A percentile compares a stretch with the other conserved stretches of the same genome.
Conservation (phyloP, 2,113 vertebrate genomes). For the Megaleporinus macrocephalus region DNA sequence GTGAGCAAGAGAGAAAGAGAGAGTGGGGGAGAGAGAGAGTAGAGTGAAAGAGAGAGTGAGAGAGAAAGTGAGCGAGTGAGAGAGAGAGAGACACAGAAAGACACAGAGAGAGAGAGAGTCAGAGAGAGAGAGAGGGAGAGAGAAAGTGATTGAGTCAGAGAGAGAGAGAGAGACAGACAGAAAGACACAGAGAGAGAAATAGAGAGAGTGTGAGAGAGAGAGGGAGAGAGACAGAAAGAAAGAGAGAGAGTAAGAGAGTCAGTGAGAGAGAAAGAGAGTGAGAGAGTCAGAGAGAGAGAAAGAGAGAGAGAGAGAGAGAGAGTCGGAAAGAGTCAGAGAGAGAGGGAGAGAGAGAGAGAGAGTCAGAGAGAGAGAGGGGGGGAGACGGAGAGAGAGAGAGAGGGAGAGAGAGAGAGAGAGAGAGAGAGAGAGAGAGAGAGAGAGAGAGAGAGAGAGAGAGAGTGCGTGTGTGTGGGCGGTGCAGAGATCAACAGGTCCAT, state of each 20-base stretch:
- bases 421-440: too few species aligned
- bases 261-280: constrained; percentile 27
- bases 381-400: too few species aligned
- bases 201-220: constrained; percentile 38
- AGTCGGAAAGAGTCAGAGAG: too few species aligned
- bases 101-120: too few species aligned
- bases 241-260: too few species aligned
- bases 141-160: background rate
- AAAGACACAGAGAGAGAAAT: background rate
- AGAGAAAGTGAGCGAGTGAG: constrained; percentile 13
- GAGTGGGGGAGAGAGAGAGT: constrained; percentile 10
- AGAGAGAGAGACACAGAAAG: constrained; percentile 6
- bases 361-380: too few species aligned
- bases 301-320: too few species aligned
- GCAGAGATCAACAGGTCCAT: constrained; percentile 53
- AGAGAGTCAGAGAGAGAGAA: background rate
- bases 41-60: background rate
- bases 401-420: too few species aligned
- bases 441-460: constrained; percentile 13
- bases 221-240: background rate
- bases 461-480: constrained; percentile 27
- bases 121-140: constrained; percentile 12
- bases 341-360: constrained; percentile 43
- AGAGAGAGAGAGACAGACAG: background rate
- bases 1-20: too few species aligned